Evolutionary conservation across 1,140 invertebrate genomes (phyloP), one percentile per base, ranked within the genome.

Genomic region (Papilio dardanus): DNA sequence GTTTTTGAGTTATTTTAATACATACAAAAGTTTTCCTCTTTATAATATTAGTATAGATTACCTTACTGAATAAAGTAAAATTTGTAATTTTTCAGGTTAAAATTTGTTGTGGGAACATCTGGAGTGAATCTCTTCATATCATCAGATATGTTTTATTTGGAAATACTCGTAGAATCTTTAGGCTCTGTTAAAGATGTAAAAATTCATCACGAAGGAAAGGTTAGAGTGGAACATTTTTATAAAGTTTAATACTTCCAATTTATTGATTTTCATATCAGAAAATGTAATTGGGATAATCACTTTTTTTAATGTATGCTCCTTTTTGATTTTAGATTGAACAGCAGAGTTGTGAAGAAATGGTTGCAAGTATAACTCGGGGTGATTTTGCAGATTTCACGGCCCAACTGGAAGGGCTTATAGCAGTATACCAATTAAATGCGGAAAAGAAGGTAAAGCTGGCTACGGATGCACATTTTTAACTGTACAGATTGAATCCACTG

Each of bases 121-220:
- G 96, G 95, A 54, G 96, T 96, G 42, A 97, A 97, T 87, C 95
- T 97, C 77, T 98, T 98, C 84, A 98, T 99, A 91, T 98, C 97
- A 30, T 98, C 97, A 0, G 98, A 99, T 88, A 99, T 99, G 98
- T 99, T 99, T 92, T 99, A 98, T 89, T 95, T 99, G 78, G 98
- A 99, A 94, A 97, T 99, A 77, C 87, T 97, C 40, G 93, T 99
- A 35, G 97, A 98, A 85, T 93, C 95, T 0, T 96, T 94, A 75
- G 98, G 98, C 54, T 95, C 95, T 62, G 96, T 99, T 0, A 96
- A 97, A 88, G 98, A 99, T 95, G 98, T 99, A 1, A 99, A 98
- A 94, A 97, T 99, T 82, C 97, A 97, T 92, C 97, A 98, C 90
- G 97, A 98, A 91, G 97, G 97, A 81, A 97, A 93, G 88, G 93